Evolutionary conservation across 2,888 invertebrate species (phyloP), one percentile per base, ranked within the genome.

Genomic region (Pogonocherus hispidulus): DNA sequence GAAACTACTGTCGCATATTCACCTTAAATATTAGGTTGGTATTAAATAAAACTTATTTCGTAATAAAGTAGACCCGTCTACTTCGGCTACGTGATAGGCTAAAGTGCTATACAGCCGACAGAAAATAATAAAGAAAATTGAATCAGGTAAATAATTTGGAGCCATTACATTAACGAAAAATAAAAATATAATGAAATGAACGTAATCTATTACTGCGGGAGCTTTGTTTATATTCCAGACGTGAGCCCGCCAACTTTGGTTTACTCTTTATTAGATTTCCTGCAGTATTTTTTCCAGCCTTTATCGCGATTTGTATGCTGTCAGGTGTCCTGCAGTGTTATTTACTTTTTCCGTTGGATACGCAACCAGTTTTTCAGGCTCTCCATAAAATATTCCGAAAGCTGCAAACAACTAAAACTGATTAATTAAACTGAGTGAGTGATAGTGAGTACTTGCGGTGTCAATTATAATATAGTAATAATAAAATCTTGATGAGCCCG

Each of bases 291-390:
- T 59, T 47, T 59, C 44, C 32, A 27, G 27, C 18, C 62, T 64
- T 46, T 54, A 51, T 63, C 55, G 68, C 67, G 71, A 75, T 75
- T 72, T 71, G 71, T 72, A 71, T 71, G 67, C 71, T 66, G 66
- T 59, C 69, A 68, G 68, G 66, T 68, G 68, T 57, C 51, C 64
- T 44, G 46, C 65, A 19, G 55, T 63, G 70, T 72, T 67, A 66
- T 73, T 73, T 75, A 66, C 59, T 66, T 72, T 56, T 56, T 52
- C 27, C 49, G 46, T 49, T 32, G 44, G 62, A 59, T 59, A 20
- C 49, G 20, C 55, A 32, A 22, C 35, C 49, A 27, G 63, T 56
- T 67, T 57, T 62, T 67, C 47, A 56, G 49, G 23, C 20, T 47
- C 16, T 55, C 55, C 56, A 63, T 67, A 56, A 51, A 60, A 62